Conservation (phyloP, 1,140 invertebrate species). For the Caenorhabditis briggsae region DNA sequence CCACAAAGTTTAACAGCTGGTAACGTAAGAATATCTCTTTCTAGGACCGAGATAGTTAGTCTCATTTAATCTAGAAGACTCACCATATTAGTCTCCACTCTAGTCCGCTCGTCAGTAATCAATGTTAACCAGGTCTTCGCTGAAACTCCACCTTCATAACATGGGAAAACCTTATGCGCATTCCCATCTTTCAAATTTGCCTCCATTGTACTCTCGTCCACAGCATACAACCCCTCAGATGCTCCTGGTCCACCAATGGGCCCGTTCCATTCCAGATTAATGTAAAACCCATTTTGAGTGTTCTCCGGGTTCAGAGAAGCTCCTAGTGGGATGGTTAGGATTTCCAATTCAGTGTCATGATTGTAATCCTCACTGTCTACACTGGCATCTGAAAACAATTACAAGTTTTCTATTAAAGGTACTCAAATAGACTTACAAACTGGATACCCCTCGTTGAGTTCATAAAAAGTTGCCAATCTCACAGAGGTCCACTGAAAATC, state of each 20-base stretch:
- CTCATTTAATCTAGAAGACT: neutral
- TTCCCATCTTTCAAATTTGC: slow-evolving; percentile 20
- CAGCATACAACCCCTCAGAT: neutral
- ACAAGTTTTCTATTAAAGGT: neutral
- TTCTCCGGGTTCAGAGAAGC: neutral
- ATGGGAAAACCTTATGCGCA: slow-evolving; percentile 27
- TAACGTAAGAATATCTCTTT: no score
- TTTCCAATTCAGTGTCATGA: neutral
- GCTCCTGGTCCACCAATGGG: neutral
- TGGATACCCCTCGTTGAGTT: slow-evolving; percentile 23
- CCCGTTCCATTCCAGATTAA: slow-evolving; percentile 11
- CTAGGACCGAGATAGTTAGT: no score
- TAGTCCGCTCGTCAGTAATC: slow-evolving; percentile 10
- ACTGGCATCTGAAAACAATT: neutral
- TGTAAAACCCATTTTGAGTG: slow-evolving; percentile 21
- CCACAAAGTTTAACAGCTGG: no score
- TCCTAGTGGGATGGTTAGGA: neutral
- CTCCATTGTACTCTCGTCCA: slow-evolving; percentile 22
- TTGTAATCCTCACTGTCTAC: neutral
- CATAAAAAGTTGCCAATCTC: slow-evolving; percentile 17
- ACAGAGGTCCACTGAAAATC: slow-evolving; percentile 42
- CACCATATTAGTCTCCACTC: slow-evolving; percentile 32
- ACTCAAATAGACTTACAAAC: slow-evolving; percentile 2
- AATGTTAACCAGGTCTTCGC: slow-evolving; percentile 21
- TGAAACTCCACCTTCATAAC: slow-evolving; percentile 16